A percentile compares a stretch with the other conserved stretches of the same genome.
Evolutionary conservation across 2,888 invertebrate species (phyloP).

Genomic region (Sinopyrophorus schimmeli): DNA sequence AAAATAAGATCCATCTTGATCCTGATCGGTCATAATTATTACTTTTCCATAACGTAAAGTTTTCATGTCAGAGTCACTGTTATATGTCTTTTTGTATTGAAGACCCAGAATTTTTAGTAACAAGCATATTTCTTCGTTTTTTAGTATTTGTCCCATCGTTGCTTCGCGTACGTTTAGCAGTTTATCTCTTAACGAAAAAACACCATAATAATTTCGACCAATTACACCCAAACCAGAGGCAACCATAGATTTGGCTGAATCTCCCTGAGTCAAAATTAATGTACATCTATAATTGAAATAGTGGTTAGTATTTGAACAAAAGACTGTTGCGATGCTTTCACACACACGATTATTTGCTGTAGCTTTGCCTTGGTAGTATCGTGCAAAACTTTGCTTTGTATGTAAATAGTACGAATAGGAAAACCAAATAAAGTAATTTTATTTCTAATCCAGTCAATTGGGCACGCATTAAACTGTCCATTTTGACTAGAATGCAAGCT

Average conservation of each 20-base stretch:
- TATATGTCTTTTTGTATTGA: constrained; percentile 94
- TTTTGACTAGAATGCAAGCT: no score
- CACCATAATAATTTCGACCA: constrained; percentile 93
- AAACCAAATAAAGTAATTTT: no score
- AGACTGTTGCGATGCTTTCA: no score
- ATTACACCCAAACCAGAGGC: constrained; percentile 94
- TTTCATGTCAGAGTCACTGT: constrained; percentile 81
- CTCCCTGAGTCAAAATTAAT: constrained; percentile 98
- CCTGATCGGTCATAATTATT: constrained; percentile 99
- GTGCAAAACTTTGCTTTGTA: no score
- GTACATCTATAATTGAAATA: constrained; percentile 81
- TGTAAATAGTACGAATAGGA: no score
- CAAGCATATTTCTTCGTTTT: constrained; percentile 96
- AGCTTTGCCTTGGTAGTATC: no score
- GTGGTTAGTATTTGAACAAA: no score
- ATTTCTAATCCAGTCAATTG: no score
- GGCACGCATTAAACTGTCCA: no score
- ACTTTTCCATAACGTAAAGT: constrained; percentile 90
- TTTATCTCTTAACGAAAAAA: constrained; percentile 96
- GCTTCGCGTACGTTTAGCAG: constrained; percentile 97
- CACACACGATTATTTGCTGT: no score
- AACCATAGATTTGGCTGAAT: constrained; percentile 97
- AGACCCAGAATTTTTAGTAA: constrained; percentile 95
- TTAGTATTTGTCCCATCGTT: constrained; percentile 92
- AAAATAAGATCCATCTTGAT: constrained; percentile 99